A percentile compares a stretch with the other conserved stretches of the same genome.
Conservation (phyloP, 2,113 vertebrate genomes). For the Gymnobelideus leadbeateri region DNA sequence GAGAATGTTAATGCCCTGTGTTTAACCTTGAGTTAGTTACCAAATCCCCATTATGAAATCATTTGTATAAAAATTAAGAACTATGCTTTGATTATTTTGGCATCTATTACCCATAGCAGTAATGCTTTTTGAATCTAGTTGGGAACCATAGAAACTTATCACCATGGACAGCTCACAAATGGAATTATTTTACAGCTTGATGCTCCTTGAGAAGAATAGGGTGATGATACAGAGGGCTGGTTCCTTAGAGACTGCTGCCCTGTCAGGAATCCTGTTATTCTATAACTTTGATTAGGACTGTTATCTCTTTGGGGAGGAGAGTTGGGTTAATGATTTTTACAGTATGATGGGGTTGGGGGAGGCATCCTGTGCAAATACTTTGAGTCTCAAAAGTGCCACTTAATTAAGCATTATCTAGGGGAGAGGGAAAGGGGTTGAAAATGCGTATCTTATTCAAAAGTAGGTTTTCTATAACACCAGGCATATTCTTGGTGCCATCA, state of each 20-base stretch:
- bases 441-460: neutral
- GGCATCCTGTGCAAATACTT: constrained; percentile 38
- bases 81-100: neutral
- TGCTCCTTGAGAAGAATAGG: constrained; percentile 34
- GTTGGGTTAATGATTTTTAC: constrained; percentile 40
- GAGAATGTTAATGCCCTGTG: constrained; percentile 8
- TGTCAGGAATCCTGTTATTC: constrained; percentile 49
- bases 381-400: constrained; percentile 22
- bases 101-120: neutral
- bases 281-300: neutral
- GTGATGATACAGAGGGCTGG: constrained; percentile 12
- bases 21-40: constrained; percentile 1
- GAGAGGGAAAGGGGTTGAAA: neutral
- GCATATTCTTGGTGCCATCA: neutral
- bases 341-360: constrained; percentile 15
- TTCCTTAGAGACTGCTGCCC: neutral
- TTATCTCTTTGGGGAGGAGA: constrained; percentile 2
- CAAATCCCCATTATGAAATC: neutral
- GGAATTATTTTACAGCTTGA: constrained; percentile 34
- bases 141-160: constrained; percentile 22
- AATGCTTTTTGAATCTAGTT: constrained; percentile 35
- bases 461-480: neutral
- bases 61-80: neutral
- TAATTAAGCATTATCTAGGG: constrained; percentile 36
- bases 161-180: constrained; percentile 25